Conservation (phyloP, 1,140 invertebrate genomes). For the Drosophila nasuta region DNA sequence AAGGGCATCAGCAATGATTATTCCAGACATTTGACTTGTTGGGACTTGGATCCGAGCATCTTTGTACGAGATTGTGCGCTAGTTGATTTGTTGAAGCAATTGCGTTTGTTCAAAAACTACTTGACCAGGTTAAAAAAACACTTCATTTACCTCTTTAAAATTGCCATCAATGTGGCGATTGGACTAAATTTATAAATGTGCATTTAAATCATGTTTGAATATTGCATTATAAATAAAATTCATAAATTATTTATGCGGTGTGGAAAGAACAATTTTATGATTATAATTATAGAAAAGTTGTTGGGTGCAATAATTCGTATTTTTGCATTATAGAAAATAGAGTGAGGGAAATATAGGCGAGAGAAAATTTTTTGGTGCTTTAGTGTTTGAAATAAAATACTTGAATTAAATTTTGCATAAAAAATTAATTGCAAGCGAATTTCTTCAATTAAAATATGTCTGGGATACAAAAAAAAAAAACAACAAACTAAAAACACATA, state of each 20-base stretch:
- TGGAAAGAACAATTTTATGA: constrained; percentile 26
- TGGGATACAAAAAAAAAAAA: not conserved
- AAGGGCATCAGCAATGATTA: not conserved
- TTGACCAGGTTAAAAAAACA: constrained; percentile 35
- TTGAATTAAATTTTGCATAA: not conserved
- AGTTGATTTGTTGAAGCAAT: constrained; percentile 56
- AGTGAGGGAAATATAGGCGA: constrained; percentile 69
- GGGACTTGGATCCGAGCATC: constrained; percentile 42
- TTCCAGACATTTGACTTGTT: not conserved
- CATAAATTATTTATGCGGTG: constrained; percentile 16
- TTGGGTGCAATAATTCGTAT: constrained; percentile 34
- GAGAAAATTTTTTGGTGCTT: constrained; percentile 72
- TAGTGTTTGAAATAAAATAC: constrained; percentile 57
- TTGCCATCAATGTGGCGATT: constrained; percentile 94
- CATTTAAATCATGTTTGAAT: constrained; percentile 67
- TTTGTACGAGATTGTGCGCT: constrained; percentile 15
- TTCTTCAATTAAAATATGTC: too few relatives aligned
- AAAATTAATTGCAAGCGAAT: not conserved
- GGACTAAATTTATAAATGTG: constrained; percentile 88
- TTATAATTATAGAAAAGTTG: constrained; percentile 68
- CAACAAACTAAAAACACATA: not conserved
- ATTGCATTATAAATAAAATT: constrained; percentile 54
- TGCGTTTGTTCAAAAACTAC: constrained; percentile 52
- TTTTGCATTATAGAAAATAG: constrained; percentile 62
- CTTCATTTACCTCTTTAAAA: constrained; percentile 91